Conservation (phyloP, 2,113 vertebrate genomes). For the Arothron firmamentum region DNA sequence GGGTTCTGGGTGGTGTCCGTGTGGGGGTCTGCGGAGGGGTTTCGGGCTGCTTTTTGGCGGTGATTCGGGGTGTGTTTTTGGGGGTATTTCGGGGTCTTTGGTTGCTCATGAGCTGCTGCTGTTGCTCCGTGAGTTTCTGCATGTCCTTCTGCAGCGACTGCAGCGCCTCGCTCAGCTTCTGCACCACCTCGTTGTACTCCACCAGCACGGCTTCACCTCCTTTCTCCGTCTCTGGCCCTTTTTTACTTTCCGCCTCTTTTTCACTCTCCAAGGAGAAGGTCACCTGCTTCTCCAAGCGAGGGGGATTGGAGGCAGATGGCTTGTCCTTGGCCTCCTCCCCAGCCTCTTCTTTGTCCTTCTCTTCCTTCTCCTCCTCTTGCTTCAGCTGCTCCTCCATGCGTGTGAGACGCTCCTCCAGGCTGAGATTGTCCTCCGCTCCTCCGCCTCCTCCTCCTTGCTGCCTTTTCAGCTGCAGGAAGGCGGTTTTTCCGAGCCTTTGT, state of each 20-base stretch:
- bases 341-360: slow-evolving; percentile 33
- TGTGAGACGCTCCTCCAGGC: slow-evolving; percentile 75
- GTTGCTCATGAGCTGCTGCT: slow-evolving; percentile 80
- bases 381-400: slow-evolving; percentile 73
- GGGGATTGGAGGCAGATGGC: slow-evolving; percentile 35
- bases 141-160: slow-evolving; percentile 85
- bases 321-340: slow-evolving; percentile 44
- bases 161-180: slow-evolving; percentile 83
- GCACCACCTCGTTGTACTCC: slow-evolving; percentile 85
- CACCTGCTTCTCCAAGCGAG: slow-evolving; percentile 79
- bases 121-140: slow-evolving; percentile 88
- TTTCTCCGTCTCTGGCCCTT: slow-evolving; percentile 57
- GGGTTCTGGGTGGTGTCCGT: slow-evolving; percentile 57
- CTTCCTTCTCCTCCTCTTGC: slow-evolving; percentile 60
- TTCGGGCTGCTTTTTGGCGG: slow-evolving; percentile 25
- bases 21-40: slow-evolving; percentile 52
- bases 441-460: slow-evolving; percentile 63
- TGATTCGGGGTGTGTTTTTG: slow-evolving; percentile 32
- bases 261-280: slow-evolving; percentile 83
- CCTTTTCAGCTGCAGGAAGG: slow-evolving; percentile 83
- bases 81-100: slow-evolving; percentile 61
- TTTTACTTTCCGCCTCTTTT: slow-evolving; percentile 55
- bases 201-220: slow-evolving; percentile 60
- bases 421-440: slow-evolving; percentile 49
- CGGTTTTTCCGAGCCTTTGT: slow-evolving; percentile 85